Conservation (phyloP, 2,888 invertebrate species). For the Brenthis daphne region DNA sequence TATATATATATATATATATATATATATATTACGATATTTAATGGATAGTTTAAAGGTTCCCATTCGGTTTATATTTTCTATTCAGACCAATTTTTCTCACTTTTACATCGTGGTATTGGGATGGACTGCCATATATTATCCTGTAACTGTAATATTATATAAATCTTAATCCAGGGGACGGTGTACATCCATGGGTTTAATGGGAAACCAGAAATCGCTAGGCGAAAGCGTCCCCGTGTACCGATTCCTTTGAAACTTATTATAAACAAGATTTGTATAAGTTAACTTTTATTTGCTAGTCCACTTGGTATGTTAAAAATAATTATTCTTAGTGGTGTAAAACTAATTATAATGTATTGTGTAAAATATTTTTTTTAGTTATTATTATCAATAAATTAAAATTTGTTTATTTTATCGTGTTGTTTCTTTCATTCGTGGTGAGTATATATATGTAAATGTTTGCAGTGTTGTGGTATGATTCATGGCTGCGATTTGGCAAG, state of each 20-base stretch:
- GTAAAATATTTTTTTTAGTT: slow-evolving; percentile 80
- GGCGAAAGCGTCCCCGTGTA: slow-evolving; percentile 17
- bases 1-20: slow-evolving; percentile 23
- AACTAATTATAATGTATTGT: slow-evolving; percentile 82
- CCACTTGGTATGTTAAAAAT: slow-evolving; percentile 75
- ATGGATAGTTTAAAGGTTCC: slow-evolving; percentile 61
- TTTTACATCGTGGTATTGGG: slow-evolving; percentile 71
- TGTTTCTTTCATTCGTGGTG: slow-evolving; percentile 29
- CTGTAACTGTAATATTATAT: slow-evolving; percentile 55
- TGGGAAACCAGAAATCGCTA: neutral
- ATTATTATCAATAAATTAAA: slow-evolving; percentile 82
- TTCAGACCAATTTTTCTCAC: slow-evolving; percentile 79
- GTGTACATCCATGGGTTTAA: slow-evolving; percentile 25
- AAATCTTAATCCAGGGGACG: slow-evolving; percentile 43
- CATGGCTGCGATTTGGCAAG: too few species aligned
- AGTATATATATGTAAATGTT: neutral
- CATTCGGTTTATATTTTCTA: slow-evolving; percentile 59
- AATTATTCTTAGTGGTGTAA: slow-evolving; percentile 80
- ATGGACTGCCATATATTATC: slow-evolving; percentile 78
- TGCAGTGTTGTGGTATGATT: too few species aligned
- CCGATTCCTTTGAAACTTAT: slow-evolving; percentile 38
- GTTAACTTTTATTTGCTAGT: slow-evolving; percentile 80
- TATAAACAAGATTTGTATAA: slow-evolving; percentile 55
- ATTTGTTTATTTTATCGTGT: slow-evolving; percentile 77
- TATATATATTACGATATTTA: slow-evolving; percentile 60